Conservation (phyloP, 2,888 invertebrate species). For the Clanis bilineata region DNA sequence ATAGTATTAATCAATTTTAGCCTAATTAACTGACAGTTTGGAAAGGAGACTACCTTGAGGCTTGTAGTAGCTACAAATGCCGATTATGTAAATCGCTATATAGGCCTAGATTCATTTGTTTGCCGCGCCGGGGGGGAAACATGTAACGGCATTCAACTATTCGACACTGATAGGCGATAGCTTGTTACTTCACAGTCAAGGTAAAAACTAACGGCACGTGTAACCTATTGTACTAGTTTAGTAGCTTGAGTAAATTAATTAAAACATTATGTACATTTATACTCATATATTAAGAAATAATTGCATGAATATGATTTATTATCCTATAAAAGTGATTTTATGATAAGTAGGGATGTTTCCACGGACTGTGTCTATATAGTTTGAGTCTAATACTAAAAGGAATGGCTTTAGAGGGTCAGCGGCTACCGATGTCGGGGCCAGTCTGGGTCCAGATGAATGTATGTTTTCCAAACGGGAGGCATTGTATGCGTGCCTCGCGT, state of each 20-base stretch:
- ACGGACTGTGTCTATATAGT: slow-evolving; percentile 83
- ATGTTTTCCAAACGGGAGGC: slow-evolving; percentile 69
- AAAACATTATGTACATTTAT: neutral
- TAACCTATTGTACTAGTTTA: slow-evolving; percentile 15
- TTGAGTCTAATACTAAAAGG: slow-evolving; percentile 83
- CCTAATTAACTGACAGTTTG: slow-evolving; percentile 20
- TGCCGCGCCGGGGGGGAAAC: neutral
- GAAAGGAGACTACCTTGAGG: slow-evolving; percentile 46
- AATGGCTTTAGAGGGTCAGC: slow-evolving; percentile 75
- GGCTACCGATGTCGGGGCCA: slow-evolving; percentile 80
- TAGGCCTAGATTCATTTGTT: neutral
- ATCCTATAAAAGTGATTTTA: slow-evolving; percentile 53
- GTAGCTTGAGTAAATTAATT: neutral
- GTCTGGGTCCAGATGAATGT: slow-evolving; percentile 73
- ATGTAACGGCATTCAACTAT: neutral
- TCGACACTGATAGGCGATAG: neutral
- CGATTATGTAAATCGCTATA: slow-evolving; percentile 22
- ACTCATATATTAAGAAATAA: neutral
- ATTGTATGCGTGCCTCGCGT: slow-evolving; percentile 68
- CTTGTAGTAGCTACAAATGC: slow-evolving; percentile 34
- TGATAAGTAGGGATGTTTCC: slow-evolving; percentile 62
- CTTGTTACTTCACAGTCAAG: neutral
- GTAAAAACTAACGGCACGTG: neutral
- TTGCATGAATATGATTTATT: slow-evolving; percentile 21
- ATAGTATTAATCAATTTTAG: too few relatives aligned